Conservation (phyloP, 1,140 invertebrate genomes). For the Drosophila elegans region DNA sequence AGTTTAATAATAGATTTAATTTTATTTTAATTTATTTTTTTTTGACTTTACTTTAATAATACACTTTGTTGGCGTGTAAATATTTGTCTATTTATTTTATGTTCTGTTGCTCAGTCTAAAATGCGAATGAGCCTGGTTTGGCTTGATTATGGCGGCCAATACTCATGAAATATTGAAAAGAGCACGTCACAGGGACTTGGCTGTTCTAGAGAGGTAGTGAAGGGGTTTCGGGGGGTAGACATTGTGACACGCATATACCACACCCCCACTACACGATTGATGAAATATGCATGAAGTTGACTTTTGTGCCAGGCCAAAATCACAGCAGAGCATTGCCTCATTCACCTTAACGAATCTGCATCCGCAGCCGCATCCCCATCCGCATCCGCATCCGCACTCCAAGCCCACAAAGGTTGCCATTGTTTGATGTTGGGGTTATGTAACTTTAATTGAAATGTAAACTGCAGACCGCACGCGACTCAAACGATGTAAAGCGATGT, state of each 20-base stretch:
- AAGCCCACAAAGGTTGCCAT: slow-evolving; percentile 18
- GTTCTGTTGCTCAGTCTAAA: slow-evolving; percentile 58
- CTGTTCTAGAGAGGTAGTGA: slow-evolving; percentile 31
- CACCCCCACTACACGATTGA: slow-evolving; percentile 34
- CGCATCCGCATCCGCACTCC: neutral
- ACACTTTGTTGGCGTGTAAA: neutral
- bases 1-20: too few species aligned
- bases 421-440: slow-evolving; percentile 73
- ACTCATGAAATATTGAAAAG: slow-evolving; percentile 80
- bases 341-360: slow-evolving; percentile 44
- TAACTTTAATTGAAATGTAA: slow-evolving; percentile 82
- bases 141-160: slow-evolving; percentile 76
- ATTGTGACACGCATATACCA: slow-evolving; percentile 43
- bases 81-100: neutral
- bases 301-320: slow-evolving; percentile 76
- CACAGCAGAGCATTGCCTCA: slow-evolving; percentile 60
- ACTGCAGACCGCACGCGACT: slow-evolving; percentile 75
- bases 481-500: slow-evolving; percentile 71
- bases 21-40: neutral
- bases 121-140: slow-evolving; percentile 47
- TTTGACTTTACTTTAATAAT: too few species aligned
- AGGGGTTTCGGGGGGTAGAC: slow-evolving; percentile 2
- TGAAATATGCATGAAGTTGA: slow-evolving; percentile 83
- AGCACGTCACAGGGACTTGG: slow-evolving; percentile 49
- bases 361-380: neutral